Evolutionary conservation across 2,113 vertebrate species (phyloP), one percentile per base, ranked within the genome.

Genomic region (Engraulis encrasicolus): DNA sequence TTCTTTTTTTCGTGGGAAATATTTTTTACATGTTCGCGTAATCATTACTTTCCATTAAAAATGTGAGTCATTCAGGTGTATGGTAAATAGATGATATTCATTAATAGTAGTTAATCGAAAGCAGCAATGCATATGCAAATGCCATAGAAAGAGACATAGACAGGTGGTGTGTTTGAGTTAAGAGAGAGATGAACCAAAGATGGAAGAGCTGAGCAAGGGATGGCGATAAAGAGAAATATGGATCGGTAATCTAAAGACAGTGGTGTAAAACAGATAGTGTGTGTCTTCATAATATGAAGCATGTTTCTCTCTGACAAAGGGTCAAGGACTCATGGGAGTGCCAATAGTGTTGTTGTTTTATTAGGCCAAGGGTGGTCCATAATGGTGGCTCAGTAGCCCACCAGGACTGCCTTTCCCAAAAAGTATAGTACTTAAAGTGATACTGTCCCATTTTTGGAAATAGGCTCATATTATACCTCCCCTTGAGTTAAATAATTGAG

Each of bases 61-160:
- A 50, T 50, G 78, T 81, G 82, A 81, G 84, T 61, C 38, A 20
- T 82, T 52, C 81, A 40, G 38, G 31, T 71, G 9, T n/a, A n/a
- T n/a, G n/a, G n/a, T 14, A 49, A 45, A 18, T 49, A 19, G 58
- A n/a, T 74, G 36, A 79, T 9, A 86, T 9, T 86, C 17, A 71
- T 71, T 12, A 31, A n/a, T n/a, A n/a, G n/a, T n/a, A n/a, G n/a
- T n/a, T n/a, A n/a, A n/a, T n/a, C n/a, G n/a, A 71, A 71, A 14
- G 27, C 12, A 31, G 61, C 27, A 4, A 31, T 34, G 9, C 14
- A 71, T 15, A 34, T 71, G 61, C 12, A 34, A 34, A 71, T 71
- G 17, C 17, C 61, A 34, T 11, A 74, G 20, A 38, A 31, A 66
- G 48, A 58, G 36, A 40, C n/a, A 54, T 49, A 82, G 38, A 78